Base-by-base conservation (phyloP, 37 sponge, comb jelly and placozoan species). In the Beroe ovata region DNA sequence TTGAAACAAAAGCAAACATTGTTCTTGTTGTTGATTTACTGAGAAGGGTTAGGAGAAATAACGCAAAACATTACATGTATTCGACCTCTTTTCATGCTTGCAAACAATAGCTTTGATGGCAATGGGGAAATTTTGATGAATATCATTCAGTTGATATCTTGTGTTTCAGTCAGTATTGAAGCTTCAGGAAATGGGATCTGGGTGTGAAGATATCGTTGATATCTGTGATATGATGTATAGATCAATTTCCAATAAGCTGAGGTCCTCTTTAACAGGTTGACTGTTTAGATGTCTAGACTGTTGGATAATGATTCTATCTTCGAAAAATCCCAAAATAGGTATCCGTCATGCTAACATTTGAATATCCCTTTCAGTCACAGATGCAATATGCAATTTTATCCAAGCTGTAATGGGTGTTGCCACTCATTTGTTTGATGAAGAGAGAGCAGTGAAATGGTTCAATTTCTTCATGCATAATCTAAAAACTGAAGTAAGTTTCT, bases 331-430 rank as follows among this genome's bases (percentile, higher is more conserved):
- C n/a, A n/a, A n/a, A n/a, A n/a, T n/a, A n/a, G n/a, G n/a, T n/a
- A n/a, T n/a, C n/a, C n/a, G n/a, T n/a, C n/a, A n/a, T n/a, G n/a
- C n/a, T n/a, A n/a, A n/a, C n/a, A n/a, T n/a, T n/a, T n/a, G n/a
- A n/a, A n/a, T n/a, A n/a, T n/a, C n/a, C n/a, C 1, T 66, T 66
- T 66, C 69, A 66, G 69, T 66, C 16, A 66, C 30, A 33, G 69
- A 66, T 66, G 69, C 69, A 32, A 66, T 66, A 32, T 66, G 69
- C 30, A 14, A 30, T 30, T 66, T 66, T 11, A 30, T 66, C 8
- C 69, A 66, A 30, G 34, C 32, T 32, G 18, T 30, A 19, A 25
- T 66, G 36, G 35, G 8, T 29, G 19, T 30, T 14, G 25, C 69
- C 25, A 8, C 69, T 1, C 0, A 18, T 37, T 29, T 66, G 69